A percentile compares a stretch with the other conserved stretches of the same genome.
Evolutionary conservation across 2,888 invertebrate genomes (phyloP).

Genomic region (Oligia latruncula): DNA sequence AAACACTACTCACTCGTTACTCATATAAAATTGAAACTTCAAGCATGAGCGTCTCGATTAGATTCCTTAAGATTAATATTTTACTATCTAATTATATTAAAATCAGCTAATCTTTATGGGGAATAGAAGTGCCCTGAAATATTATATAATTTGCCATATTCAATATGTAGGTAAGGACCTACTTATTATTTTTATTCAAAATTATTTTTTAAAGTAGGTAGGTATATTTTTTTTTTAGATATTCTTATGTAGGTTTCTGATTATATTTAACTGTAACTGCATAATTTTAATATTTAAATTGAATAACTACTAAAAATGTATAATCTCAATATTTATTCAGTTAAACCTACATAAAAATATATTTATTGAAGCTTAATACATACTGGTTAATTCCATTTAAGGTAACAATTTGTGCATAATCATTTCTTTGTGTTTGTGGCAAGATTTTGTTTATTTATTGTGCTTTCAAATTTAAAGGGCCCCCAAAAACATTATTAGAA

Average conservation of each 20-base stretch:
- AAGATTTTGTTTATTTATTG: constrained; percentile 51
- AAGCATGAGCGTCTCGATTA: constrained; percentile 75
- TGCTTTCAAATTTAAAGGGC: constrained; percentile 50
- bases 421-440: constrained; percentile 58
- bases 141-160: constrained; percentile 62
- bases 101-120: constrained; percentile 72
- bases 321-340: constrained; percentile 45
- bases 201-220: constrained; percentile 41
- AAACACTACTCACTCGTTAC: constrained; percentile 68
- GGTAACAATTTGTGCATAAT: constrained; percentile 65
- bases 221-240: constrained; percentile 19
- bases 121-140: constrained; percentile 70
- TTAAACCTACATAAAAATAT: constrained; percentile 65
- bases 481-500: constrained; percentile 15
- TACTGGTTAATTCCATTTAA: constrained; percentile 39
- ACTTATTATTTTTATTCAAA: constrained; percentile 37
- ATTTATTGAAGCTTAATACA: constrained; percentile 50
- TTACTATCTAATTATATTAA: constrained; percentile 67
- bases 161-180: constrained; percentile 38
- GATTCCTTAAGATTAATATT: constrained; percentile 67
- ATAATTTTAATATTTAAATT: constrained; percentile 39
- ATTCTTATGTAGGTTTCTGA: constrained; percentile 57
- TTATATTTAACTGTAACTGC: constrained; percentile 25
- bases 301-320: constrained; percentile 45
- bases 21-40: constrained; percentile 72